phyloP scores from a whole-genome alignment of 2,888 invertebrate species.

The Pelosia muscerda region DNA sequence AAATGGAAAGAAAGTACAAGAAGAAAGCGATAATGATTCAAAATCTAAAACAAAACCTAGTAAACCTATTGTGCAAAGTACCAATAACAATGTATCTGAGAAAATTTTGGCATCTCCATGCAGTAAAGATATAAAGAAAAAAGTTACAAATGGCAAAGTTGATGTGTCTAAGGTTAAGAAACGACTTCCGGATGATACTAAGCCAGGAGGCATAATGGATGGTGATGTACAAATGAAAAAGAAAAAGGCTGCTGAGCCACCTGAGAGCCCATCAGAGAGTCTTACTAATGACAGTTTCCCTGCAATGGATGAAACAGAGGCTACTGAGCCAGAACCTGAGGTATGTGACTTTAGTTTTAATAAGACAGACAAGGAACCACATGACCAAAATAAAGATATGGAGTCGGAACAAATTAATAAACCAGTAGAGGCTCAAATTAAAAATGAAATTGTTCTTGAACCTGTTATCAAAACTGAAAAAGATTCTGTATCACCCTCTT shows the following conservation, averaged over 20 bases:
- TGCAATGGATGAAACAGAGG: slow-evolving; percentile 90
- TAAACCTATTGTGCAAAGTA: slow-evolving; percentile 74
- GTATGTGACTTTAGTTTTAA: slow-evolving; percentile 83
- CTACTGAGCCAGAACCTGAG: slow-evolving; percentile 81
- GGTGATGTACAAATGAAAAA: slow-evolving; percentile 88
- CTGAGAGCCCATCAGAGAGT: slow-evolving; percentile 94
- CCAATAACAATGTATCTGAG: slow-evolving; percentile 77
- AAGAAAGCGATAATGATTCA: slow-evolving; percentile 82
- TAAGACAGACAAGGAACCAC: slow-evolving; percentile 78
- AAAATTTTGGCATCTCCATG: slow-evolving; percentile 77
- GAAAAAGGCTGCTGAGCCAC: slow-evolving; percentile 83
- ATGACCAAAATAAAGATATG: slow-evolving; percentile 74
- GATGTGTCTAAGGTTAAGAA: slow-evolving; percentile 87
- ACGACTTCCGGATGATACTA: slow-evolving; percentile 85
- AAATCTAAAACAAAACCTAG: slow-evolving; percentile 73
- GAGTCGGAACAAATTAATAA: slow-evolving; percentile 67
- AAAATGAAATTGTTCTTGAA: slow-evolving; percentile 70
- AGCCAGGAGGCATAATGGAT: slow-evolving; percentile 87
- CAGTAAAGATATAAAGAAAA: slow-evolving; percentile 79
- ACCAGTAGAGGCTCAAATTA: slow-evolving; percentile 72
- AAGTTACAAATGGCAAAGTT: slow-evolving; percentile 80
- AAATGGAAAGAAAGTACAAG: slow-evolving; percentile 79
- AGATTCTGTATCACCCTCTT: slow-evolving; percentile 70
- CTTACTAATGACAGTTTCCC: slow-evolving; percentile 95
- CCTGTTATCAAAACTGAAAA: slow-evolving; percentile 75